Conservation (phyloP, 2,888 invertebrate species). For the Acrobasis suavella region DNA sequence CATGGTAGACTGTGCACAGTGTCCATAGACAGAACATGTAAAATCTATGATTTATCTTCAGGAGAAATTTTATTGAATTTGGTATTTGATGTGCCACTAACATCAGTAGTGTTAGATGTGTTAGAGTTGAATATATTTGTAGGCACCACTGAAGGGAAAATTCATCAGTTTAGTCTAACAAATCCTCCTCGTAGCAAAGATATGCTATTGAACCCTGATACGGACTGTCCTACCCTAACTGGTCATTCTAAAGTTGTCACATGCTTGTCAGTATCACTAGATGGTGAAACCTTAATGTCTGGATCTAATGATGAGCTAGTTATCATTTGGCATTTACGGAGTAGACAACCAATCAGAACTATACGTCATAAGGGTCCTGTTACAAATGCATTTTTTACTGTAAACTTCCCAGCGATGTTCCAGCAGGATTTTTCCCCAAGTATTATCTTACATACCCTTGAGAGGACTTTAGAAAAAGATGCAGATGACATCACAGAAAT, state of each 20-base stretch:
- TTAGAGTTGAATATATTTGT: conserved; percentile 88
- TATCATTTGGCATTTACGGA: conserved; percentile 91
- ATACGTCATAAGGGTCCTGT: conserved; percentile 88
- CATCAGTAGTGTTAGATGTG: conserved; percentile 86
- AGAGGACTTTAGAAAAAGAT: conserved; percentile 83
- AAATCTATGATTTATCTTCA: conserved; percentile 88
- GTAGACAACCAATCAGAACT: conserved; percentile 87
- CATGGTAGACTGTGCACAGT: conserved; percentile 88
- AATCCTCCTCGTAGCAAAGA: conserved; percentile 86
- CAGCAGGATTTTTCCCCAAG: conserved; percentile 82
- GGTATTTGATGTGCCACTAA: conserved; percentile 87
- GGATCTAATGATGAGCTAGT: conserved; percentile 89
- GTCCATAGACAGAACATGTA: conserved; percentile 91
- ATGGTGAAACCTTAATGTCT: conserved; percentile 87
- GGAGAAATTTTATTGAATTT: conserved; percentile 88
- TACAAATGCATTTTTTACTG: conserved; percentile 86
- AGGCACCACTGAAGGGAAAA: conserved; percentile 87
- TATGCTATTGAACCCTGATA: conserved; percentile 83
- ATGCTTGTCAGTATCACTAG: conserved; percentile 87
- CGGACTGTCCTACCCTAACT: conserved; percentile 76
- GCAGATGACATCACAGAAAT: conserved; percentile 70
- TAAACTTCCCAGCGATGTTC: conserved; percentile 83
- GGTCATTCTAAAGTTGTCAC: conserved; percentile 88
- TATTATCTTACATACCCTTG: conserved; percentile 83
- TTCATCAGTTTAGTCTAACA: conserved; percentile 86